Conservation (phyloP, 2,888 invertebrate genomes). For the Ctenicera cuprea region DNA sequence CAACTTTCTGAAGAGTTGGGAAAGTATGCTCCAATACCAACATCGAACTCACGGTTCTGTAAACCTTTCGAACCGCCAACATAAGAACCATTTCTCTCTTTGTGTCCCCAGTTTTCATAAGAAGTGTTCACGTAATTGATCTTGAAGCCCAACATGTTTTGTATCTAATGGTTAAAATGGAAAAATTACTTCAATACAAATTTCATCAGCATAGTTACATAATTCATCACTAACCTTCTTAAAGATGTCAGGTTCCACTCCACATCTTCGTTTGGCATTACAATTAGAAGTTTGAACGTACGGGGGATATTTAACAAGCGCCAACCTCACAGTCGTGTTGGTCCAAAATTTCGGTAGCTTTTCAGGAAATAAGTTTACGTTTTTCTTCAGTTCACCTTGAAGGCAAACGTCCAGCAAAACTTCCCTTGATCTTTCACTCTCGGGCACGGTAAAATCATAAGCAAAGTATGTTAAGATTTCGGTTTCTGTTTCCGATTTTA, state of each 20-base stretch:
- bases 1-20: constrained; percentile 21
- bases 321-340: constrained; percentile 15
- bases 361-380: constrained; percentile 33
- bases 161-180: constrained; percentile 8
- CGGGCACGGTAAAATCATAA: neutral
- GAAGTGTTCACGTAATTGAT: neutral
- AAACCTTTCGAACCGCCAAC: constrained; percentile 16
- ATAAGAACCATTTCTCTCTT: constrained; percentile 30
- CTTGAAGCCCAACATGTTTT: neutral
- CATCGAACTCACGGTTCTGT: constrained; percentile 28
- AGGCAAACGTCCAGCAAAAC: constrained; percentile 7
- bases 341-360: constrained; percentile 22
- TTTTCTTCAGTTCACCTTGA: neutral
- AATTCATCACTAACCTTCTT: neutral
- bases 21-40: constrained; percentile 37
- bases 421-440: neutral
- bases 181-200: neutral
- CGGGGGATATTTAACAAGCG: constrained; percentile 19
- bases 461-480: constrained; percentile 38
- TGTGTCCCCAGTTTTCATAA: constrained; percentile 22
- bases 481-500: neutral
- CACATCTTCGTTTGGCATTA: neutral
- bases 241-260: neutral
- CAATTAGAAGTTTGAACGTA: neutral
- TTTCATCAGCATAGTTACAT: too few species aligned